Base-by-base conservation (phyloP, 2,113 vertebrate genomes). In the Ochotona princeps region DNA sequence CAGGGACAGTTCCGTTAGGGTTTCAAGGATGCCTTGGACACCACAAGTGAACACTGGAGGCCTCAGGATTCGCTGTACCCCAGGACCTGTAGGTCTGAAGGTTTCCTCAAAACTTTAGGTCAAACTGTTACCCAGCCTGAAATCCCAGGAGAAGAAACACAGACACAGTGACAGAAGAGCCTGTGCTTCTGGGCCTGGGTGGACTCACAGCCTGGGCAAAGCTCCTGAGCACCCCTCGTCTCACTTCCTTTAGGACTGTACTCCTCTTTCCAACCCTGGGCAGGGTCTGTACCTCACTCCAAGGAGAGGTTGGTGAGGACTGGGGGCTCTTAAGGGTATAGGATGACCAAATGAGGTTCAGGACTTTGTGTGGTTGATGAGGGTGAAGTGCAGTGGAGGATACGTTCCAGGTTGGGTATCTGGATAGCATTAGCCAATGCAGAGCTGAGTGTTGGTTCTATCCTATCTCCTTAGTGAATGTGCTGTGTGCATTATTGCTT, bases 361-460 rank as follows among this genome's bases (percentile, higher is more conserved):
- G 63, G 69, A 12, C 1, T 26, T 26, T 32, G 32, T 7, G 4
- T 3, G 2, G 2, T 7, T 23, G 0, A 2, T 30, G 18, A 23
- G 14, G 18, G 51, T 47, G 12, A 60, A 51, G 12, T 8, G 1
- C 82, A 32, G 47, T 10, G 6, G 61, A 61, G 2, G 32, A 2
- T 17, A 20, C 3, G 12, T 44, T 80, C 30, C 17, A 4, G 25
- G 7, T 5, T 44, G 44, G 38, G 9, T 73, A 60, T 61, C 25
- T 66, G 47, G 20, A 1, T 57, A 25, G 32, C 21, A 54, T 23
- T 3, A 38, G 60, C 65, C 4, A 38, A n/a, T 47, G 5, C 78
- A 44, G n/a, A 69, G 35, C 1, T 21, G 17, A 63, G 54, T 54
- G 70, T 69, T 0, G 1, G 23, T 57, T 86, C 66, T 67, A 9